Evolutionary conservation across 2,113 vertebrate species (phyloP).

Genomic region (Lethenteron camtschaticum): DNA sequence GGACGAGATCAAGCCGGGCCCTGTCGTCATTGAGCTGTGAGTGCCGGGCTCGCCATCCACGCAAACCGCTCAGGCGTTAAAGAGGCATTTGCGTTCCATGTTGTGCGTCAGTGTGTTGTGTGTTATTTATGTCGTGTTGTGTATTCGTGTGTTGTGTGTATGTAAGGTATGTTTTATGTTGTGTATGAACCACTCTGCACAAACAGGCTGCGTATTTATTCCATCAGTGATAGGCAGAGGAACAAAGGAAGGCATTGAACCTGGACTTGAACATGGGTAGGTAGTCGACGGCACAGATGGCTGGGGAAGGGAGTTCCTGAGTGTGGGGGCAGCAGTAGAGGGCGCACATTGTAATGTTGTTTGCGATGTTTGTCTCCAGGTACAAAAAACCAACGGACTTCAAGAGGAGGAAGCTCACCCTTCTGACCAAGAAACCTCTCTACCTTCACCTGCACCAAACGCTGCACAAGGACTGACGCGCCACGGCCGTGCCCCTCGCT

Average conservation of each 20-base stretch:
- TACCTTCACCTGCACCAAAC: slow-evolving; percentile 93
- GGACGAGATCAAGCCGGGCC: slow-evolving; percentile 85
- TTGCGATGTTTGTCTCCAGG: slow-evolving; percentile 23
- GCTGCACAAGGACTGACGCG: slow-evolving; percentile 70
- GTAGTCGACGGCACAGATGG: no score
- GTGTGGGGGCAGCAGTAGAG: no score
- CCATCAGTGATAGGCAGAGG: no score
- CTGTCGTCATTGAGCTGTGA: slow-evolving; percentile 88
- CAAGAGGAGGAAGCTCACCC: slow-evolving; percentile 90
- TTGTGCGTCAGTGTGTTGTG: no score
- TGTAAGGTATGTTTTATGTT: slow-evolving; percentile 8
- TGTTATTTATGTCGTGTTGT: background rate
- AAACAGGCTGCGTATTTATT: no score
- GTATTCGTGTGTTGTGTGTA: background rate
- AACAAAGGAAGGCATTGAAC: no score
- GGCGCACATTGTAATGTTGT: no score
- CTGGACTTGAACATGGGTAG: no score
- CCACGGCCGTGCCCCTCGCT: background rate
- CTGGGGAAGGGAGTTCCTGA: no score
- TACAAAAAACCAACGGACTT: slow-evolving; percentile 99
- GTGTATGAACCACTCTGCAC: slow-evolving; percentile 7
- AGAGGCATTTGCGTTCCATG: no score
- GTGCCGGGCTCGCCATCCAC: slow-evolving; percentile 16
- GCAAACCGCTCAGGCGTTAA: no score
- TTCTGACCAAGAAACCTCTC: slow-evolving; percentile 95